Evolutionary conservation across 2,888 invertebrate species (phyloP), one percentile per base, ranked within the genome.

Genomic region (Lepetodrilus schrolli): DNA sequence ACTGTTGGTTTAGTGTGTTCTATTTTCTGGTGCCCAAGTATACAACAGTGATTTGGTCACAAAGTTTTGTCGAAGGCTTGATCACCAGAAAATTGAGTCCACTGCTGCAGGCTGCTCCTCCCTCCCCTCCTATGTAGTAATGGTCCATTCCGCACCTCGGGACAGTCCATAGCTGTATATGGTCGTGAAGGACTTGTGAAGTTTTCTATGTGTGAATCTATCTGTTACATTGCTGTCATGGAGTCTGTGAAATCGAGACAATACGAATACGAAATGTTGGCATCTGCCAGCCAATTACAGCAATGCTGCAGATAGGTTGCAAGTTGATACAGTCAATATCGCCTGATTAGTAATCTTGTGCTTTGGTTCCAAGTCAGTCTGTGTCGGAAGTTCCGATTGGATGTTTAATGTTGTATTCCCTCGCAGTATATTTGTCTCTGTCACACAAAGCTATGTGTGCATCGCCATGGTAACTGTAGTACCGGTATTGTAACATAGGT

Each of bases 11-110:
- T 48, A 49, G 21, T 37, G 66, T 72, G 26, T 26, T 48, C 20
- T 65, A 49, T 73, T 65, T 51, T 58, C 58, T 58, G 58, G 58
- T 58, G 58, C 58, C 26, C 58, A 58, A 58, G 58, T 30, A 30
- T n/a, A 30, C 30, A 4, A 17, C 34, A n/a, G 34, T 58, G 21
- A n/a, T 30, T 30, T 7, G 58, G 30, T 34, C 23, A 17, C 30
- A n/a, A 5, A 26, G 26, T 58, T 23, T 17, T 17, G 26, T 58
- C 58, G 48, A 8, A 1, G 50, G 26, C 58, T 58, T 58, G 58
- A 58, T n/a, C 58, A 58, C 58, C 58, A 58, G 58, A 58, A 58
- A 58, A 58, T 58, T 58, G 58, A 58, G 58, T 58, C 58, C 58
- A 30, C 34, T 58, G 58, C 58, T 58, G 58, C 58, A 58, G 58